Evolutionary conservation across 2,888 invertebrate species (phyloP), one percentile per base, ranked within the genome.

Genomic region (Ethmia dodecea): DNA sequence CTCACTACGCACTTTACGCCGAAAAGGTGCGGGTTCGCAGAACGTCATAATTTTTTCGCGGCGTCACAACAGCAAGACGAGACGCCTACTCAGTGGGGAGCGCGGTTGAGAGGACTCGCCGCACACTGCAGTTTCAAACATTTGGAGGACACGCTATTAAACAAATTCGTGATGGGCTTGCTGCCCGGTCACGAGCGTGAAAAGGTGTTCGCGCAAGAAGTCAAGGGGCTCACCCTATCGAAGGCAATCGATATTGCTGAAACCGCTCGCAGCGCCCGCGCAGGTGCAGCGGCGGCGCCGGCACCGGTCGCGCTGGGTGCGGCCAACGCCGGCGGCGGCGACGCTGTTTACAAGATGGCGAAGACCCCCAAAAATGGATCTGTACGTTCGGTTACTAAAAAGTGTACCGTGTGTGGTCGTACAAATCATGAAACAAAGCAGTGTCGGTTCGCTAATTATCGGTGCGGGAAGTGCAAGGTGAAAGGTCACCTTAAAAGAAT

Each of bases 21-120:
- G 5, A 40, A 36, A 22, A 32, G 39, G 6, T 40, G 39, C 14
- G 39, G 35, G 13, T 40, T 35, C 15, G 39, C 33, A n/a, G 39
- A 36, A 22, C 14, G 38, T 3, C 12, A 16, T 5, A 16, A 22
- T 13, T 35, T 36, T 14, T 35, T 33, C 28, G 33, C 33, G 30
- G 35, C 39, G 11, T 16, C 13, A 10, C 39, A 35, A 27, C 25
- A 15, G 24, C 6, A 24, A 6, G 11, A 24, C 22, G 8, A 29
- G 33, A 18, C 30, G n/a, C 28, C 18, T 8, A 26, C 35, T 2
- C 34, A 38, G 10, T 38, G 38, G 38, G 38, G 34, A 6, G 38
- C 38, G 31, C 31, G 38, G 3, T n/a, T 38, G 11, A 34, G 34
- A 8, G 38, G 38, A 2, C 34, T 38, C 3, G 35, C 38, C 2